These are phyloP conservation scores for Popillia japonica DNA, from an alignment of 1,140 invertebrate species.

Conservation along the genomic window DNA sequence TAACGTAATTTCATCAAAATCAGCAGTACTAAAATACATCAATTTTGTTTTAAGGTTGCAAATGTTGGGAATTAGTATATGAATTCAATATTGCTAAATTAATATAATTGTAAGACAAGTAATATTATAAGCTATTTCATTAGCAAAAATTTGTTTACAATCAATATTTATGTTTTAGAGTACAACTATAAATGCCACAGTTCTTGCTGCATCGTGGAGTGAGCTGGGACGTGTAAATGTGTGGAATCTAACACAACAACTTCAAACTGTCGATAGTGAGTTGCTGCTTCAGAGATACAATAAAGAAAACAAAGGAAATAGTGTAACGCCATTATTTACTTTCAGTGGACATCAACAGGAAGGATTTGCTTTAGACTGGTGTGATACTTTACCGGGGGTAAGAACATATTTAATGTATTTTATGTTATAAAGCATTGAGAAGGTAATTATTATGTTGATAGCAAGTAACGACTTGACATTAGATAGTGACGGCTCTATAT, in stretches of 20 bases:
- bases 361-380: conserved; percentile 97
- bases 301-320: conserved; percentile 64
- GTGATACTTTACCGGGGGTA: conserved; percentile 76
- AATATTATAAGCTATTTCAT: too few relatives aligned
- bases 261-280: conserved; percentile 80
- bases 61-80: too few relatives aligned
- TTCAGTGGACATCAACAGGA: conserved; percentile 92
- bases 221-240: conserved; percentile 90
- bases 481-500: too few relatives aligned
- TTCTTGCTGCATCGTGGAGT: conserved; percentile 90
- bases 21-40: too few relatives aligned
- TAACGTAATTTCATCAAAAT: too few relatives aligned
- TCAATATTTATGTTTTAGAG: conserved; percentile 58
- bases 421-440: too few relatives aligned
- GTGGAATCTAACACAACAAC: conserved; percentile 85
- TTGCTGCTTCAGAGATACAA: conserved; percentile 69
- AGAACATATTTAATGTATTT: conserved; percentile 47
- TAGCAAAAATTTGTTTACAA: too few relatives aligned
- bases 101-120: too few relatives aligned
- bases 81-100: too few relatives aligned
- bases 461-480: too few relatives aligned
- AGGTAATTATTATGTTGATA: too few relatives aligned
- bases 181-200: conserved; percentile 65
- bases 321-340: conserved; percentile 78
- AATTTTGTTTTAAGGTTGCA: too few relatives aligned